Evolutionary conservation across 2,113 vertebrate genomes (phyloP), one percentile per base, ranked within the genome.

Genomic region (Cyanoramphus novaezelandiae): DNA sequence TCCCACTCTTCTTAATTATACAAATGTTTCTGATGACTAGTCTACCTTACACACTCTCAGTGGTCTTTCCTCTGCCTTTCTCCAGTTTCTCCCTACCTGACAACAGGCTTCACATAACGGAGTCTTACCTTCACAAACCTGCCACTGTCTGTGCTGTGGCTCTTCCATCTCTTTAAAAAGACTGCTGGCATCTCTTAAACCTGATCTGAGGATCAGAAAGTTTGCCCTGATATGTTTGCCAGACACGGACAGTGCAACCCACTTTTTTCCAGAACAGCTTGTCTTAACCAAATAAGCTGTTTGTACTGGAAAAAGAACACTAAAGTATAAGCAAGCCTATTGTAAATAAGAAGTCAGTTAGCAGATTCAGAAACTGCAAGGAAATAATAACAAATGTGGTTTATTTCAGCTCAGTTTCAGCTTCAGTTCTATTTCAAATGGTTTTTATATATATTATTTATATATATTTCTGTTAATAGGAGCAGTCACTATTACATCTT

Each of bases 31-130:
- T 1, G 0, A 60, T 11, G 4, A 67, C 17, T 3, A 46, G 41
- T 37, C 29, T 12, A 1, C 0, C 0, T 39, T 18, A 29, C 17
- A 9, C 8, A 4, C 29, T 21, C 46, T 23, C 33, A 31, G 46
- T 35, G 28, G 7, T 35, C 35, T 44, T 67, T 43, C 59, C 41
- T 68, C 76, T 74, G 41, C 37, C 46, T 12, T 77, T 41, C 65
- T 82, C 47, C 70, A 44, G 52, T 18, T 57, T 82, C 35, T n/a
- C 25, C 23, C 4, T 47, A 63, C 57, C 50, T 71, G 25, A 67
- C 28, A 78, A 25, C 19, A 53, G 31, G 33, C 33, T 71, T 86
- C 74, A 63, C 19, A 10, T 16, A 23, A 37, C 1, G 12, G 7
- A 80, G n/a, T 49, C 28, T 20, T 63, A 35, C 0, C 0, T 68